phyloP scores from a whole-genome alignment of 2,888 invertebrate species.

The Tiliacea aurago region DNA sequence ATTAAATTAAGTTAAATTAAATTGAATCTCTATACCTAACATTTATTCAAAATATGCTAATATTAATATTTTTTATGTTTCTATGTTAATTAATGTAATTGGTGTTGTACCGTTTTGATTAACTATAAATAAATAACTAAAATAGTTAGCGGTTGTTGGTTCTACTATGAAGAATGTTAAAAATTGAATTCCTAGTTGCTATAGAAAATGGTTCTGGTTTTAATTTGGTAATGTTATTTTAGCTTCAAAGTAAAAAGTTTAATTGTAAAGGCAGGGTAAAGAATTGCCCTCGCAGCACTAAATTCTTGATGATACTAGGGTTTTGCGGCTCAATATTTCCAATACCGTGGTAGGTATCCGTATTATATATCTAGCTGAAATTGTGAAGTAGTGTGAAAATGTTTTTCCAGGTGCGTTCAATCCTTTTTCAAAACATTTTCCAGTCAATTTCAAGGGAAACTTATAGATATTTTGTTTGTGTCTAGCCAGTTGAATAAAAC shows the following conservation, averaged over 20 bases:
- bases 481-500: background rate
- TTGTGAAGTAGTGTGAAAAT: background rate
- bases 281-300: background rate
- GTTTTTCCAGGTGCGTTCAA: slow-evolving; percentile 8
- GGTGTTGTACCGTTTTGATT: too few relatives aligned
- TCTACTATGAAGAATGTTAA: background rate
- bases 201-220: background rate
- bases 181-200: background rate
- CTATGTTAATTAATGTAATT: too few relatives aligned
- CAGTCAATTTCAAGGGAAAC: slow-evolving; percentile 12
- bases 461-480: background rate
- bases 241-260: background rate
- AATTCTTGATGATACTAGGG: slow-evolving; percentile 6
- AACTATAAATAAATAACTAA: too few relatives aligned
- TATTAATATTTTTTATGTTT: too few relatives aligned
- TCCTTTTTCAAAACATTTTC: slow-evolving; percentile 10
- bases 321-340: background rate
- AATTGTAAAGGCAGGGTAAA: background rate
- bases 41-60: too few relatives aligned
- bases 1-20: too few relatives aligned
- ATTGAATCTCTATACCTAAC: too few relatives aligned
- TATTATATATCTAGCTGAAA: background rate
- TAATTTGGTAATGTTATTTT: background rate
- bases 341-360: background rate
- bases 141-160: background rate